These are phyloP conservation scores for Cyclura pinguis DNA, from an alignment of 2,797 vertebrate genomes.

Conservation along the genomic window DNA sequence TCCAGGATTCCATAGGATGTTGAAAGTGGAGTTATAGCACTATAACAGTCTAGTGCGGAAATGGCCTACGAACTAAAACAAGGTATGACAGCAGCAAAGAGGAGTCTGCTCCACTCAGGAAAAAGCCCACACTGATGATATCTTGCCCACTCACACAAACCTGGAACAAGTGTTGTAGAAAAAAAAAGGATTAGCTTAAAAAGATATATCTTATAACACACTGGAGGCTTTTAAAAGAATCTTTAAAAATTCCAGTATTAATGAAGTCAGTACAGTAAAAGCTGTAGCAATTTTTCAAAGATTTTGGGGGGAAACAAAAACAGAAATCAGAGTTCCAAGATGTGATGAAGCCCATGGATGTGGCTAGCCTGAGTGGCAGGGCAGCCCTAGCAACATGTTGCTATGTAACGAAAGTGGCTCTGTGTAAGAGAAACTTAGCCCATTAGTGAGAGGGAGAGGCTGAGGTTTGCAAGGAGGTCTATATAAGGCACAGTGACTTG, in stretches of 20 bases:
- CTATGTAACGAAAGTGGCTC: too few species aligned
- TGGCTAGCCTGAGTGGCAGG: too few species aligned
- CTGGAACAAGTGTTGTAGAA: background rate
- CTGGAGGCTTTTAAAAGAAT: background rate
- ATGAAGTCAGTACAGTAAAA: background rate
- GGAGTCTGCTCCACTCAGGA: background rate
- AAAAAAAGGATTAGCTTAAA: background rate
- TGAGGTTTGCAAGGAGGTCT: too few species aligned
- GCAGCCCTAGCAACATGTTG: too few species aligned
- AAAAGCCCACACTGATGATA: background rate
- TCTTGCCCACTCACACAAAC: background rate
- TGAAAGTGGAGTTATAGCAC: too few species aligned
- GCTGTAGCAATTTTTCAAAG: background rate
- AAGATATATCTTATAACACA: background rate
- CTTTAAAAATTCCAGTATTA: background rate
- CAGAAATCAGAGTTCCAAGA: too few species aligned
- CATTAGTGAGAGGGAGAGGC: too few species aligned
- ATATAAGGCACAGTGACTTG: too few species aligned
- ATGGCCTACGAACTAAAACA: background rate
- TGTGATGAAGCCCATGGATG: too few species aligned
- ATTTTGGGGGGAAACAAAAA: background rate
- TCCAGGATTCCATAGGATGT: too few species aligned
- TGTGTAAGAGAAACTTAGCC: too few species aligned
- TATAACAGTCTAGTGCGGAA: background rate
- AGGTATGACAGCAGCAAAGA: background rate